A percentile compares a stretch with the other conserved stretches of the same genome.
phyloP scores from a whole-genome alignment of 2,888 invertebrate genomes.

The Patella depressa region DNA sequence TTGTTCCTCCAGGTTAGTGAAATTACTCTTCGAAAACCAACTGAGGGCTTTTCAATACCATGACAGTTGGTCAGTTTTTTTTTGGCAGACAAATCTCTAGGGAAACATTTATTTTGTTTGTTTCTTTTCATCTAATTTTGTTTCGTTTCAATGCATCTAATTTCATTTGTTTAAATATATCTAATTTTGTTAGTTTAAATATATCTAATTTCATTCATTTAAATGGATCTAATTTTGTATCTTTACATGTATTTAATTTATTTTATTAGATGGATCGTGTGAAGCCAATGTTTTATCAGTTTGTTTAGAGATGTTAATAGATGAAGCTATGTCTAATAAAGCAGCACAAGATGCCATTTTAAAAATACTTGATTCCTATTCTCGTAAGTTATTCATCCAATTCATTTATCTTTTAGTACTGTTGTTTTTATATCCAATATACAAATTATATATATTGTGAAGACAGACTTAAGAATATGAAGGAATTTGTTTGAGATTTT shows the following conservation, averaged over 20 bases:
- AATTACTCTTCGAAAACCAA: not conserved
- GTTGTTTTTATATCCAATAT: too few relatives aligned
- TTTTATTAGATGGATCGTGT: not conserved
- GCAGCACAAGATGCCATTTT: not conserved
- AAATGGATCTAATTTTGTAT: not conserved
- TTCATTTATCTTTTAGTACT: too few relatives aligned
- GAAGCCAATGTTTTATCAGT: slow-evolving; percentile 4
- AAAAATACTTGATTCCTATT: slow-evolving; percentile 9
- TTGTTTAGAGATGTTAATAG: slow-evolving; percentile 11
- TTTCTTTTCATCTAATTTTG: not conserved
- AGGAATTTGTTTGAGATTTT: too few relatives aligned
- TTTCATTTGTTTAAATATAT: not conserved
- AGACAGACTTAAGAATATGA: too few relatives aligned
- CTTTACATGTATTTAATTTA: not conserved
- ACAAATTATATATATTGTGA: too few relatives aligned
- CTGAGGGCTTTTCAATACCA: not conserved
- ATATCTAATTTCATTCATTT: not conserved
- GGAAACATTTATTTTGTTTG: not conserved
- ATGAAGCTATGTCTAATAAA: not conserved
- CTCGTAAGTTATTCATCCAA: slow-evolving; percentile 2
- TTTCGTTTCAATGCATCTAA: not conserved
- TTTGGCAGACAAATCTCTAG: not conserved
- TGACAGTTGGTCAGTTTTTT: not conserved
- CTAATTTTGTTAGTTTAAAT: too few relatives aligned
- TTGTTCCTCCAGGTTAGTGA: slow-evolving; percentile 14